Percentiles rank a stretch among this genome's conserved stretches.
These are phyloP conservation scores for Petroica traversi DNA, from an alignment of 2,113 vertebrate genomes.

Conservation along the genomic window DNA sequence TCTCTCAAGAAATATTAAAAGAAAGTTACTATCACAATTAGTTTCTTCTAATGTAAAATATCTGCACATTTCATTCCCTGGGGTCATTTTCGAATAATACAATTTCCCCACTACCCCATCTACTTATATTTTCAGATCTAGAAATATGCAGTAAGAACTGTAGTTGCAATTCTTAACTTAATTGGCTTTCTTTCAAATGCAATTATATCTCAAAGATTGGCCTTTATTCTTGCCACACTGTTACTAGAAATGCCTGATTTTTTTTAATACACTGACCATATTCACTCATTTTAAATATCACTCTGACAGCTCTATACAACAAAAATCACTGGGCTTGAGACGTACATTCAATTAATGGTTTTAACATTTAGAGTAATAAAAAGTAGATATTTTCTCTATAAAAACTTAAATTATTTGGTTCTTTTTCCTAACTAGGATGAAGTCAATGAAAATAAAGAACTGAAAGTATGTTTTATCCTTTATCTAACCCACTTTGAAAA, in stretches of 20 bases:
- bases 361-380: slow-evolving; percentile 40
- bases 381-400: not conserved
- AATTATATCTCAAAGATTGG: slow-evolving; percentile 52
- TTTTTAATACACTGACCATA: slow-evolving; percentile 51
- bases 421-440: not conserved
- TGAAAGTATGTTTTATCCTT: not conserved
- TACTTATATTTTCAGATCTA: not conserved
- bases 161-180: slow-evolving; percentile 45
- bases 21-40: not conserved
- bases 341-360: slow-evolving; percentile 28
- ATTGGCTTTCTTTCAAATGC: slow-evolving; percentile 61
- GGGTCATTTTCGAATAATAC: not conserved
- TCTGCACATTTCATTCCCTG: not conserved
- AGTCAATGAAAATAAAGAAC: not conserved
- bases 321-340: slow-evolving; percentile 35
- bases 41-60: not conserved
- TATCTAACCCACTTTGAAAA: not conserved
- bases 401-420: not conserved
- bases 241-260: slow-evolving; percentile 52
- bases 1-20: not conserved
- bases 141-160: not conserved
- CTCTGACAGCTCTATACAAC: slow-evolving; percentile 31
- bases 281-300: slow-evolving; percentile 63
- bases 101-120: not conserved
- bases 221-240: slow-evolving; percentile 45